Conservation (phyloP, 2,113 vertebrate species). For the Protomyctophum bolini region DNA sequence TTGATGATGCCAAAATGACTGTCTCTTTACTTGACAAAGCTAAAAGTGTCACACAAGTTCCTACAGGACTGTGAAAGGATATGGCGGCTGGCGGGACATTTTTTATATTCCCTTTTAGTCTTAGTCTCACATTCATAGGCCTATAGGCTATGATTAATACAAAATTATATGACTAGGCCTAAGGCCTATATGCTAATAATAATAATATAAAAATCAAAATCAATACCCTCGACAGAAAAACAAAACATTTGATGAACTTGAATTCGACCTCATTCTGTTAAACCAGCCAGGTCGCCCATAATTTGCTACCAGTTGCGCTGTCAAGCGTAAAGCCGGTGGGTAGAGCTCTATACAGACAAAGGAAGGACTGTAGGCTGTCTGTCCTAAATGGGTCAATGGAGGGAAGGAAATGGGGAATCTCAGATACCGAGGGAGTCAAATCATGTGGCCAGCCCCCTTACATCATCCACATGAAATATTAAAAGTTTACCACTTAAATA, state of each 20-base stretch:
- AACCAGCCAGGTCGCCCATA: not conserved
- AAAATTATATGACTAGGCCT: too few relatives aligned
- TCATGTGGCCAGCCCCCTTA: conserved; percentile 56
- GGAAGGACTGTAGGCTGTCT: conserved; percentile 24
- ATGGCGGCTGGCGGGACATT: too few relatives aligned
- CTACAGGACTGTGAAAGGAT: too few relatives aligned
- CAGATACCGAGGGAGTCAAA: conserved; percentile 31
- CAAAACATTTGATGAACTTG: not conserved
- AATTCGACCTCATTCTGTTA: not conserved
- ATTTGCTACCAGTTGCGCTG: conserved; percentile 25
- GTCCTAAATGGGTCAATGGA: conserved; percentile 38
- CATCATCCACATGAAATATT: conserved; percentile 79
- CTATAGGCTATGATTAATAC: too few relatives aligned
- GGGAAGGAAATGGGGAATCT: conserved; percentile 27
- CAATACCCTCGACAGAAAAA: too few relatives aligned
- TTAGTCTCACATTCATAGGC: too few relatives aligned
- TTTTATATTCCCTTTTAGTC: too few relatives aligned
- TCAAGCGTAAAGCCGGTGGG: not conserved
- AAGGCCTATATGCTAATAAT: not conserved
- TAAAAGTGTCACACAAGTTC: too few relatives aligned
- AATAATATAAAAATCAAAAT: not conserved
- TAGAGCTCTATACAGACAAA: conserved; percentile 29
- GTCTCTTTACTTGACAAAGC: too few relatives aligned
- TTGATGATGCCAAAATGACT: too few relatives aligned
- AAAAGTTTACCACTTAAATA: conserved; percentile 77